These are phyloP conservation scores for Lonchura striata DNA, from an alignment of 2,113 vertebrate genomes.

Conservation along the genomic window DNA sequence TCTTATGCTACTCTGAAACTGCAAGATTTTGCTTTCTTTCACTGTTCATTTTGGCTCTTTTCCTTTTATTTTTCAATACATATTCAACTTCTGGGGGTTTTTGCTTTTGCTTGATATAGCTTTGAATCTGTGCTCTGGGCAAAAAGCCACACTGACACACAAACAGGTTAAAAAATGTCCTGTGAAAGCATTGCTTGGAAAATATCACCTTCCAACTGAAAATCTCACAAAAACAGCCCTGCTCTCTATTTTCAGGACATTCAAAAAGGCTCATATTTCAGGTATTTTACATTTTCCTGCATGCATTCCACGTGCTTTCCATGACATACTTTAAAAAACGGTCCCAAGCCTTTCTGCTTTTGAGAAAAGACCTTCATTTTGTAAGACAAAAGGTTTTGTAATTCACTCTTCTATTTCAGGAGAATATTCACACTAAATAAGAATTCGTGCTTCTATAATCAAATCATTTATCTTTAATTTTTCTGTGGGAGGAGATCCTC, in stretches of 20 bases:
- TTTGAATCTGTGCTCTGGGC: neutral
- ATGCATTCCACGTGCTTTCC: neutral
- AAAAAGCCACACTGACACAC: neutral
- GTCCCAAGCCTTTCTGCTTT: neutral
- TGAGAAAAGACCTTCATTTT: neutral
- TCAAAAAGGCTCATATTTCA: neutral
- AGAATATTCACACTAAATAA: slow-evolving; percentile 27
- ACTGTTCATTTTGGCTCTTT: neutral
- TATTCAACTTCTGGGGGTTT: neutral
- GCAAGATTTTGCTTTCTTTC: neutral
- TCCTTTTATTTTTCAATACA: neutral
- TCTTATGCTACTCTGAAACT: neutral
- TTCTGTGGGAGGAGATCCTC: slow-evolving; percentile 49
- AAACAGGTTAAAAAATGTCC: neutral
- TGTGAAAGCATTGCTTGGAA: neutral
- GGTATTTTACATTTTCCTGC: neutral
- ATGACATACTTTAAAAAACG: neutral
- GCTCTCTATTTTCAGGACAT: neutral
- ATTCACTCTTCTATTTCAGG: slow-evolving; percentile 43
- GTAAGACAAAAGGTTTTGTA: slow-evolving; percentile 34
- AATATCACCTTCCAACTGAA: neutral
- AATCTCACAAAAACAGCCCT: neutral
- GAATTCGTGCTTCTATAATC: slow-evolving; percentile 4
- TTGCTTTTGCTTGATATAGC: neutral
- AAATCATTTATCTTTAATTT: slow-evolving; percentile 29